phyloP scores from a whole-genome alignment of 2,888 invertebrate genomes.

The Iselma pallidipennis region DNA sequence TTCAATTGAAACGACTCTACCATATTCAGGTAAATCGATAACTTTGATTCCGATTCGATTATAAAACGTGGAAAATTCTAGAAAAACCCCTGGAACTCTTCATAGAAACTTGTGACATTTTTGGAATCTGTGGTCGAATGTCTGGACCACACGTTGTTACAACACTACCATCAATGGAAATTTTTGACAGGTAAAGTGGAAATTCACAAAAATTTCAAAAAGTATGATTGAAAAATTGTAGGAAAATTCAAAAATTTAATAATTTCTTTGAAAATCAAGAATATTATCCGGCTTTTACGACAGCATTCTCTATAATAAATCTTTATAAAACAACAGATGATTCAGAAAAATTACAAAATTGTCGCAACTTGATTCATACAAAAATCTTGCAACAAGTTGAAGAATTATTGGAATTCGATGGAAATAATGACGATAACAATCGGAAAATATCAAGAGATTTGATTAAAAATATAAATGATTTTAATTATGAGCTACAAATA shows the following conservation, averaged over 20 bases:
- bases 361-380: neutral
- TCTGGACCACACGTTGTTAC: constrained; percentile 13
- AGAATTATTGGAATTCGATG: constrained; percentile 6
- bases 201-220: neutral
- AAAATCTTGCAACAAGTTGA: constrained; percentile 13
- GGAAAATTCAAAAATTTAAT: constrained; percentile 4
- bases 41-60: neutral
- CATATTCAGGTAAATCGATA: constrained; percentile 18
- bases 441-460: constrained; percentile 8
- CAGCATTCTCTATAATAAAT: constrained; percentile 11
- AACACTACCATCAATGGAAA: neutral
- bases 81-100: constrained; percentile 17
- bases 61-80: neutral
- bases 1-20: constrained; percentile 8
- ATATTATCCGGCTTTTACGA: constrained; percentile 13
- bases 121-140: constrained; percentile 8
- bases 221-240: constrained; percentile 2
- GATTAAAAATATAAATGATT: constrained; percentile 16
- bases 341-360: neutral
- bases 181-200: neutral
- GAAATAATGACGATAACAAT: neutral
- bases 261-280: constrained; percentile 7
- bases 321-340: constrained; percentile 8
- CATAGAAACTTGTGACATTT: constrained; percentile 20
- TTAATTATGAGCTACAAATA: constrained; percentile 11